A percentile compares a stretch with the other conserved stretches of the same genome.
Evolutionary conservation across 2,113 vertebrate genomes (phyloP).

Genomic region (Hippocampus comes): DNA sequence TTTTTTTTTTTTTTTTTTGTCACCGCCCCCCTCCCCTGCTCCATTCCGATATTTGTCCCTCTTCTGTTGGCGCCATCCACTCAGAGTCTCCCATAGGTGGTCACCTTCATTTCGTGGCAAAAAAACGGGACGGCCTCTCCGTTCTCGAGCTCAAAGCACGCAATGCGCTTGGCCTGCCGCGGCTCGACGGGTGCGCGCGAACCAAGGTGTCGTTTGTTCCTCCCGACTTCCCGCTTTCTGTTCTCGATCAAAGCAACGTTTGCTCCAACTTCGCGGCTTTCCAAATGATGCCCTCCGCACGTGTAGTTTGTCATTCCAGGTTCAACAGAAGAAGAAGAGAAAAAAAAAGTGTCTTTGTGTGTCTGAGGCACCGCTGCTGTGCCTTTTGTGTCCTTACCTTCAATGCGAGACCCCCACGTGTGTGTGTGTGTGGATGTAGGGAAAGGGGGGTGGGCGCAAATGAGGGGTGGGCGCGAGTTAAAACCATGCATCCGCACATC

Average conservation of each 20-base stretch:
- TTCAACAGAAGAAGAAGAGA: neutral
- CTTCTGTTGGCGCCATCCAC: slow-evolving; percentile 37
- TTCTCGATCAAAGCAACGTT: slow-evolving; percentile 45
- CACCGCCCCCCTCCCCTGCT: slow-evolving; percentile 8
- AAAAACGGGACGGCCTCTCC: slow-evolving; percentile 26
- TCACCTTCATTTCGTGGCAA: slow-evolving; percentile 23
- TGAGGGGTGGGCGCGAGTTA: neutral
- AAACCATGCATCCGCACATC: slow-evolving; percentile 27
- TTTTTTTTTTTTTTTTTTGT: no score
- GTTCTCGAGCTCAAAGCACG: slow-evolving; percentile 19
- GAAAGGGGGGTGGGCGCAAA: neutral
- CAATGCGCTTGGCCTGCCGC: slow-evolving; percentile 28
- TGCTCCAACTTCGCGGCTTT: slow-evolving; percentile 21
- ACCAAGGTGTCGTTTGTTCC: slow-evolving; percentile 15
- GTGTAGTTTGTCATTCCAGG: slow-evolving; percentile 61
- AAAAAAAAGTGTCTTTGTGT: slow-evolving; percentile 43
- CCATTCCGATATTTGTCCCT: slow-evolving; percentile 21
- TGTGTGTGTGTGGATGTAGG: neutral
- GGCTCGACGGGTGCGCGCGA: slow-evolving; percentile 28
- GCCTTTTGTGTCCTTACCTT: slow-evolving; percentile 50
- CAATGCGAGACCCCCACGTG: slow-evolving; percentile 16
- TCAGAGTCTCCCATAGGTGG: slow-evolving; percentile 35
- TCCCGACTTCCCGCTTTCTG: slow-evolving; percentile 1
- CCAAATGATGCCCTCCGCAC: slow-evolving; percentile 45
- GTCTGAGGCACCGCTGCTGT: slow-evolving; percentile 56